These are phyloP conservation scores for Hipposideros larvatus DNA, from an alignment of 2,797 vertebrate species.

Conservation along the genomic window DNA sequence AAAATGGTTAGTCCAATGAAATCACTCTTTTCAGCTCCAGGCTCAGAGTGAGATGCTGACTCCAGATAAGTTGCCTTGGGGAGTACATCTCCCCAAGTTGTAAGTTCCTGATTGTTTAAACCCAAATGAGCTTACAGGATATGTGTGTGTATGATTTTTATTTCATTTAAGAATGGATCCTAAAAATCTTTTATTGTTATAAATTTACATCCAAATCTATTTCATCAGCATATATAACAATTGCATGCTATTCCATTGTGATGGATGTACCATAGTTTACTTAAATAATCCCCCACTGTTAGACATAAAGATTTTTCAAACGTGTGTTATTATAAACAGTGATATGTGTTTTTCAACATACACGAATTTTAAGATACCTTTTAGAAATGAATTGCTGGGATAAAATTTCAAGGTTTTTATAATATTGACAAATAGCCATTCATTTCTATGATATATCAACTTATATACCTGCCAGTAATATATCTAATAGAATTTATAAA, in stretches of 20 bases:
- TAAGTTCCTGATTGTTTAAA: background rate
- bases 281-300: background rate
- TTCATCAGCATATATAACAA: background rate
- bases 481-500: background rate
- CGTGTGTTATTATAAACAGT: background rate
- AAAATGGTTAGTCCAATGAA: background rate
- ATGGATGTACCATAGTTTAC: background rate
- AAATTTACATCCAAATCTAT: background rate
- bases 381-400: background rate
- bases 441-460: background rate
- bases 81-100: background rate
- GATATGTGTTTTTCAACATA: background rate
- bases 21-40: background rate
- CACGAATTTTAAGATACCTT: background rate
- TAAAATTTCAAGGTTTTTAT: background rate
- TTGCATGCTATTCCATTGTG: background rate
- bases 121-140: background rate
- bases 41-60: background rate
- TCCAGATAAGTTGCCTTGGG: background rate
- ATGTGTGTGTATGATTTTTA: background rate
- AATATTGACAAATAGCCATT: background rate
- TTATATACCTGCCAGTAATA: background rate
- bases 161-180: background rate
- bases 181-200: background rate
- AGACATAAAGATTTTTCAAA: background rate